These are phyloP conservation scores for Molossus alvarezi DNA, from an alignment of 2,797 vertebrate species.

Conservation along the genomic window DNA sequence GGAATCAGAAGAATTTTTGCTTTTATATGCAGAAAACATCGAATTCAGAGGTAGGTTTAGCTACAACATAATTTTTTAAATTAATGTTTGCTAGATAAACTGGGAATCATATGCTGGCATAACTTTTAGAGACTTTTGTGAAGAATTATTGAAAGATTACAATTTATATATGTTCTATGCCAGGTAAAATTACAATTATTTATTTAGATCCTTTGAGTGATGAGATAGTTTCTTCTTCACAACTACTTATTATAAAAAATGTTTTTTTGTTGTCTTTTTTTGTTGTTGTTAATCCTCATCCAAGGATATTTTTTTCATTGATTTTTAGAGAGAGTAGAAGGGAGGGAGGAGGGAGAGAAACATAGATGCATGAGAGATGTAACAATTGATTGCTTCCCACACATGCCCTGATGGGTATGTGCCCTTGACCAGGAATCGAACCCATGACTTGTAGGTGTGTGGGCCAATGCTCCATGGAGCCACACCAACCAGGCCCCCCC, in stretches of 20 bases:
- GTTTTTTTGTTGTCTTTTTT: not conserved
- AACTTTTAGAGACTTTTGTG: constrained; percentile 60
- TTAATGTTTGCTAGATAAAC: not conserved
- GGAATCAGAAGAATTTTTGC: constrained; percentile 96
- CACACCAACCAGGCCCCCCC: no score
- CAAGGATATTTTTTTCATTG: no score
- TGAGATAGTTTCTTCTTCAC: constrained; percentile 54
- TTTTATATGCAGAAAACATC: constrained; percentile 96
- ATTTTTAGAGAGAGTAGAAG: no score
- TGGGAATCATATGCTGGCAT: not conserved
- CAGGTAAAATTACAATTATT: constrained; percentile 61
- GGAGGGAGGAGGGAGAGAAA: no score
- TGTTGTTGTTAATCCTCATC: no score
- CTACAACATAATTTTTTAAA: constrained; percentile 17
- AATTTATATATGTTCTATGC: constrained; percentile 18
- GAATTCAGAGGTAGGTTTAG: constrained; percentile 93
- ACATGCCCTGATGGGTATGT: no score
- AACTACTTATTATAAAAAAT: not conserved
- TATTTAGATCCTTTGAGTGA: not conserved
- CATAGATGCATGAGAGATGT: no score
- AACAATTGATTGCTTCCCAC: no score
- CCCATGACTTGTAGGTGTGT: no score
- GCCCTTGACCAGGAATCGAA: no score
- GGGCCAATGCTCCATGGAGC: no score
- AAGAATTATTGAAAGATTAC: constrained; percentile 63